Percentiles rank a stretch among this genome's conserved stretches.
phyloP scores from a whole-genome alignment of 2,797 vertebrate genomes.

The Acipenser ruthenus region DNA sequence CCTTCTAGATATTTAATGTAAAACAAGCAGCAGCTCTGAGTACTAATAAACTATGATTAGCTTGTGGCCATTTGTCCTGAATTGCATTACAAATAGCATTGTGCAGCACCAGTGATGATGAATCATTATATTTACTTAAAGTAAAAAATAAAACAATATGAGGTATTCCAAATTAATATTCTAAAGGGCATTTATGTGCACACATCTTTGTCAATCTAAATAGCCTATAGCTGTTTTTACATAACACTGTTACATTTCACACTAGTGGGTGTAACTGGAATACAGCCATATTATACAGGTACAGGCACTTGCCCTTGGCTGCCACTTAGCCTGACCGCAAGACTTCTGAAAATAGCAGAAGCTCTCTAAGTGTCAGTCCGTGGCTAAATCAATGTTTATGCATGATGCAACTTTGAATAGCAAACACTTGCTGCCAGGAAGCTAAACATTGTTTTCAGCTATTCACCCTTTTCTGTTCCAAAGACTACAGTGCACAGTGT shows the following conservation, averaged over 20 bases:
- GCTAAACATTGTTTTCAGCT: conserved; percentile 66
- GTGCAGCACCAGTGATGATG: background rate
- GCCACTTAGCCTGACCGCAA: conserved; percentile 48
- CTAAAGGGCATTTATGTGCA: background rate
- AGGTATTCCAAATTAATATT: background rate
- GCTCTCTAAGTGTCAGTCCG: conserved; percentile 56
- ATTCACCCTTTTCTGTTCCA: conserved; percentile 58
- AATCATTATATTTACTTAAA: background rate
- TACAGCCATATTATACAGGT: conserved; percentile 48
- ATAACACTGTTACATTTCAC: conserved; percentile 25
- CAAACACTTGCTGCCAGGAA: conserved; percentile 63
- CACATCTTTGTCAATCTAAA: background rate
- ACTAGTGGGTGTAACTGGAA: conserved; percentile 47
- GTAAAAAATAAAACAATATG: background rate
- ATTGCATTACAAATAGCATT: background rate
- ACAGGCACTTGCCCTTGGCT: conserved; percentile 47
- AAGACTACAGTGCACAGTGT: conserved; percentile 52
- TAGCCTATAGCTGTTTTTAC: conserved; percentile 43
- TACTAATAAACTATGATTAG: background rate
- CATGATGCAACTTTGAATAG: conserved; percentile 64
- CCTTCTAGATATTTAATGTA: background rate
- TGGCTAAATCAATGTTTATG: conserved; percentile 72
- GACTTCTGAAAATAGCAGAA: conserved; percentile 49
- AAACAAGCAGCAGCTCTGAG: background rate
- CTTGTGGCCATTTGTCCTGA: background rate